Conservation (phyloP, 2,888 invertebrate species). For the Cosmopolites sordidus region DNA sequence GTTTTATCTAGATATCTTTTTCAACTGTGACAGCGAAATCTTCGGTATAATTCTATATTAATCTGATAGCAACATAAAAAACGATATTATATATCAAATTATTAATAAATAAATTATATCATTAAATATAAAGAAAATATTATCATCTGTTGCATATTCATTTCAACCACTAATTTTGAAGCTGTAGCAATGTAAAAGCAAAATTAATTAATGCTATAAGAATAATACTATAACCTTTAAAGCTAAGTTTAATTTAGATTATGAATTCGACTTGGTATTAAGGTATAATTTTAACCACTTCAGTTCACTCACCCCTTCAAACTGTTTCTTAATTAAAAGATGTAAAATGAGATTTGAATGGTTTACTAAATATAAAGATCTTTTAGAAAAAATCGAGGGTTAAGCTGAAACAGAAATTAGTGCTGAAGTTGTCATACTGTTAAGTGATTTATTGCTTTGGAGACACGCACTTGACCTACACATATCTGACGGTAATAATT, state of each 20-base stretch:
- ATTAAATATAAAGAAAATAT: too few species aligned
- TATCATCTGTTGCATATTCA: too few species aligned
- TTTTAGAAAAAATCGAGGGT: not conserved
- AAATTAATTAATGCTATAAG: too few species aligned
- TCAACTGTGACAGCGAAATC: too few species aligned
- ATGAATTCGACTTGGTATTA: not conserved
- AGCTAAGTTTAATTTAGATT: not conserved
- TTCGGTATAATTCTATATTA: too few species aligned
- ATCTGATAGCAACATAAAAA: too few species aligned
- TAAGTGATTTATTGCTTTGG: slow-evolving; percentile 4
- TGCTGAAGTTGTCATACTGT: not conserved
- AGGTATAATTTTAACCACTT: not conserved
- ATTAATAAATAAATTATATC: too few species aligned
- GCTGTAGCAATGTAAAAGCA: too few species aligned
- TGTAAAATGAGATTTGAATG: not conserved
- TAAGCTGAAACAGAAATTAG: not conserved
- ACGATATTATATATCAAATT: too few species aligned
- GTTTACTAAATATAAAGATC: not conserved
- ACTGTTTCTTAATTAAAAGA: not conserved
- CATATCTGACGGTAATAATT: not conserved
- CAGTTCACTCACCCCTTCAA: not conserved
- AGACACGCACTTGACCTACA: slow-evolving; percentile 4
- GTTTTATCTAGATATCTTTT: too few species aligned
- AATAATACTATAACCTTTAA: not conserved
- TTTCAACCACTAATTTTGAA: too few species aligned